Evolutionary conservation across 2,888 invertebrate species (phyloP).

Genomic region (Ecliptopera silaceata): DNA sequence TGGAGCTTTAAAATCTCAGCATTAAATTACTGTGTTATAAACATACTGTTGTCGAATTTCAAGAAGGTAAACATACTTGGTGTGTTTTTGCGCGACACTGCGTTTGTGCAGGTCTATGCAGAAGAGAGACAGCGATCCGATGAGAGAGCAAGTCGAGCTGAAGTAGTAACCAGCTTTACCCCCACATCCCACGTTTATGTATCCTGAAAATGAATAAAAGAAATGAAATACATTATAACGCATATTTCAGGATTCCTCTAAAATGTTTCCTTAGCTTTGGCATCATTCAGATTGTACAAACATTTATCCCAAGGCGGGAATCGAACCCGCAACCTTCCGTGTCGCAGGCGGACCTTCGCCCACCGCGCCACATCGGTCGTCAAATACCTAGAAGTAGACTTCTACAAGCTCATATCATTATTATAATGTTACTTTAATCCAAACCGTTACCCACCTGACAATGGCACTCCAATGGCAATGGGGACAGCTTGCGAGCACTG

Average conservation of each 20-base stretch:
- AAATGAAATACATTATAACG: too few species aligned
- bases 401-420: too few species aligned
- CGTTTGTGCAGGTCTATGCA: constrained; percentile 91
- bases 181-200: constrained; percentile 90
- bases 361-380: not conserved
- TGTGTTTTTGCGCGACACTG: constrained; percentile 88
- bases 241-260: too few species aligned
- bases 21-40: not conserved
- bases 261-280: too few species aligned
- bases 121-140: constrained; percentile 90
- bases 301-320: too few species aligned
- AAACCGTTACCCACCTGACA: constrained; percentile 84
- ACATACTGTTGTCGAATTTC: too few species aligned
- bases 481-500: constrained; percentile 94
- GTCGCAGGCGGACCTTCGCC: too few species aligned
- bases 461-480: constrained; percentile 91
- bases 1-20: too few species aligned
- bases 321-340: too few species aligned
- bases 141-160: constrained; percentile 89
- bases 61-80: constrained; percentile 59
- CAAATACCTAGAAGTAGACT: not conserved
- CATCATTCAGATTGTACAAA: too few species aligned
- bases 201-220: constrained; percentile 81
- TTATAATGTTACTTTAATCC: too few species aligned
- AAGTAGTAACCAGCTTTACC: constrained; percentile 92